Evolutionary conservation across 2,888 invertebrate genomes (phyloP).

Genomic region (Limnephilus lunatus): DNA sequence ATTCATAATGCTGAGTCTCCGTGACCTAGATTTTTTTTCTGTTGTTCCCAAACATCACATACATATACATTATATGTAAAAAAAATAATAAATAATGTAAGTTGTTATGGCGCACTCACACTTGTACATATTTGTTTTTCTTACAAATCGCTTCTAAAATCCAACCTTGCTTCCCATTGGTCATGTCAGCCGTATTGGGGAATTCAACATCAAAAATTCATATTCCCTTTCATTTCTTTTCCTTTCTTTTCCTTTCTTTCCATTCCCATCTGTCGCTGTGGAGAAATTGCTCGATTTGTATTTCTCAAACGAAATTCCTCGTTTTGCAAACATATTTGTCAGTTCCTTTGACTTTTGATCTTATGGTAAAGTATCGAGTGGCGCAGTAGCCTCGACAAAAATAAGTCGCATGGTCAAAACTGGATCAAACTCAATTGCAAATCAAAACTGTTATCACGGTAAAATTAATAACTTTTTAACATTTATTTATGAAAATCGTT

Average conservation of each 20-base stretch:
- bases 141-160: not conserved
- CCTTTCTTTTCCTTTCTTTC: not conserved
- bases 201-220: not conserved
- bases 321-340: not conserved
- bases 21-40: too few species aligned
- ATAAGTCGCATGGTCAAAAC: too few species aligned
- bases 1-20: too few species aligned
- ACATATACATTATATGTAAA: too few species aligned
- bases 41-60: too few species aligned
- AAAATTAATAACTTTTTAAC: too few species aligned
- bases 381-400: too few species aligned
- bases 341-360: not conserved
- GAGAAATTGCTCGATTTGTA: not conserved
- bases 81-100: too few species aligned
- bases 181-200: not conserved
- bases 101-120: too few species aligned
- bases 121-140: not conserved
- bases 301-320: not conserved
- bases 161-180: not conserved
- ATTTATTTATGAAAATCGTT: too few species aligned
- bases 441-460: too few species aligned
- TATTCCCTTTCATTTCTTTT: not conserved
- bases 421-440: too few species aligned
- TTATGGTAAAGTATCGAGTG: not conserved
- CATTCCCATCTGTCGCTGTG: not conserved